phyloP scores from a whole-genome alignment of 2,888 invertebrate genomes.

The Dynastes maya region DNA sequence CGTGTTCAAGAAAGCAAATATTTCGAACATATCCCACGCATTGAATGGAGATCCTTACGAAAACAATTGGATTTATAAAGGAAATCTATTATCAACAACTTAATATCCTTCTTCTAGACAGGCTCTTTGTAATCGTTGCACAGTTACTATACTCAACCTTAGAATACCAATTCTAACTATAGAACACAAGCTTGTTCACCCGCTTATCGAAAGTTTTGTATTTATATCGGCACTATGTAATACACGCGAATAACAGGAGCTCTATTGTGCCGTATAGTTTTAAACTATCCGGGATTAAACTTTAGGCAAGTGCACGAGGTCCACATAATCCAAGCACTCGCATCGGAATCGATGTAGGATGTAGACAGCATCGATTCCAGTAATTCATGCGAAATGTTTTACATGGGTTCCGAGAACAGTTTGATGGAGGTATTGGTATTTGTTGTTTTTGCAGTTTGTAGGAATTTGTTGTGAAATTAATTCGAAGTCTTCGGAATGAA shows the following conservation, averaged over 20 bases:
- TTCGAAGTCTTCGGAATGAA: too few species aligned
- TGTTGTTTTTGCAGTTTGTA: not conserved
- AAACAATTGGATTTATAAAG: not conserved
- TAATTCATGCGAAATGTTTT: slow-evolving; percentile 3
- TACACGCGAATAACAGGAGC: not conserved
- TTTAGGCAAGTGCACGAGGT: slow-evolving; percentile 22
- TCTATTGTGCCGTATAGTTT: slow-evolving; percentile 10
- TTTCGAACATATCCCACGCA: too few species aligned
- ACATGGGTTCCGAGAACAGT: not conserved
- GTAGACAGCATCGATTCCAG: not conserved
- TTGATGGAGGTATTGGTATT: not conserved
- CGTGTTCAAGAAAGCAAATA: too few species aligned
- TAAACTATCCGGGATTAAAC: slow-evolving; percentile 27
- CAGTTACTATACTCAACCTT: not conserved
- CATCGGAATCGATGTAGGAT: slow-evolving; percentile 4
- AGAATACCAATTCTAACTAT: not conserved
- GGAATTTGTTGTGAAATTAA: too few species aligned
- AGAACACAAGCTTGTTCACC: not conserved
- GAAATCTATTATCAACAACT: not conserved
- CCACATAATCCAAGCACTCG: slow-evolving; percentile 13
- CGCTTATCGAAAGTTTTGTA: not conserved
- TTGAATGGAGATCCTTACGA: too few species aligned
- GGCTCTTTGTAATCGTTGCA: not conserved
- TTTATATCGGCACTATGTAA: slow-evolving; percentile 20
- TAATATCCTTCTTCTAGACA: not conserved